phyloP scores from a whole-genome alignment of 1,140 invertebrate species.

The Xylocopa sonorina region DNA sequence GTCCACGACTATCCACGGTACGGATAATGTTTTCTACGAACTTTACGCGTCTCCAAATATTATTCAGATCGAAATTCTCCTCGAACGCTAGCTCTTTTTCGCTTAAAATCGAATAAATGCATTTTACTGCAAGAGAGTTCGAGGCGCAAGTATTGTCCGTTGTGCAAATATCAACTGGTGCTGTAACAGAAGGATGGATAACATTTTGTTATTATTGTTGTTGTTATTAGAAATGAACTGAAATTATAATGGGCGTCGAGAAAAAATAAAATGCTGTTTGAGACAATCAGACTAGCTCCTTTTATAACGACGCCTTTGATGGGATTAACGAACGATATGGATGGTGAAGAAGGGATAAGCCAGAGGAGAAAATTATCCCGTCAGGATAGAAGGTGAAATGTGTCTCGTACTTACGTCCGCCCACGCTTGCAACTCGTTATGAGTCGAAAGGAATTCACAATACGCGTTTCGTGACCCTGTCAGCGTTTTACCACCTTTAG shows the following conservation, averaged over 20 bases:
- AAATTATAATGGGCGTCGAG: no score
- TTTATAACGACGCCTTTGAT: slow-evolving; percentile 25
- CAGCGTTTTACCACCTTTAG: slow-evolving; percentile 77
- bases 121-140: background rate
- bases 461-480: slow-evolving; percentile 72
- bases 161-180: background rate
- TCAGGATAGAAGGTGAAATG: slow-evolving; percentile 69
- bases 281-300: slow-evolving; percentile 25
- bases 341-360: slow-evolving; percentile 57
- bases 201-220: no score
- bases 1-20: no score
- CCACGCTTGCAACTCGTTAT: slow-evolving; percentile 78
- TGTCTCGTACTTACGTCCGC: slow-evolving; percentile 74
- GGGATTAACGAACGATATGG: slow-evolving; percentile 65
- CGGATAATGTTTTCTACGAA: background rate
- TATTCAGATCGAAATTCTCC: background rate
- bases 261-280: background rate
- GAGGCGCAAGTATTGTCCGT: no score
- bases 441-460: slow-evolving; percentile 58
- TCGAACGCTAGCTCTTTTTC: background rate
- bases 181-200: background rate
- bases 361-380: slow-evolving; percentile 76
- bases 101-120: background rate
- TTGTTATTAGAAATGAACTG: background rate
- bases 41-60: no score